A percentile compares a stretch with the other conserved stretches of the same genome.
Conservation (phyloP, 2,113 vertebrate genomes). For the Globicephala melas region DNA sequence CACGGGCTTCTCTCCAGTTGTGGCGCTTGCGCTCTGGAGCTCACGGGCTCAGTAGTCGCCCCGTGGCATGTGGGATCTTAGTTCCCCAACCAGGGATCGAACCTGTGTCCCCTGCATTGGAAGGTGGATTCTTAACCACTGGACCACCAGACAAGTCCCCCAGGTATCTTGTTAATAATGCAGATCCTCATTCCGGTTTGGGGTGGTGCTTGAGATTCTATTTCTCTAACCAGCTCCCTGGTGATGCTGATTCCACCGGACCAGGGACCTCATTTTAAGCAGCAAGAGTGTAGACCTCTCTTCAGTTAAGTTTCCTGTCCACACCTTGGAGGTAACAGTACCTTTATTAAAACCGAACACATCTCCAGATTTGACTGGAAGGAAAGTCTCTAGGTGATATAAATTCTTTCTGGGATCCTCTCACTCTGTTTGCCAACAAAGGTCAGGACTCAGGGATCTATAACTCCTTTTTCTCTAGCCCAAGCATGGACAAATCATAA, state of each 20-base stretch:
- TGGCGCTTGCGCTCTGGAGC: too few relatives aligned
- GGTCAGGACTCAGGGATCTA: background rate
- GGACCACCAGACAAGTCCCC: too few relatives aligned
- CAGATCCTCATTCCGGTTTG: background rate
- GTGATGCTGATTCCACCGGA: background rate
- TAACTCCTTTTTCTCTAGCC: background rate
- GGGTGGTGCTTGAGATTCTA: background rate
- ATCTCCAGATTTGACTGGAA: background rate
- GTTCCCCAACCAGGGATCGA: too few relatives aligned
- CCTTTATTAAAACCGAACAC: background rate
- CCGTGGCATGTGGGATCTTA: too few relatives aligned
- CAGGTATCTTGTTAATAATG: background rate
- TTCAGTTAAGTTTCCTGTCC: background rate
- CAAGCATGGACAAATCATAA: background rate
- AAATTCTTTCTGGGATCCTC: constrained; percentile 19
- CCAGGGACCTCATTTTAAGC: background rate
- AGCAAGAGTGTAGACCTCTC: background rate
- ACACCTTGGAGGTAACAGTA: background rate
- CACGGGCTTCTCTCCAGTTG: too few relatives aligned
- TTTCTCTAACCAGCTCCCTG: background rate
- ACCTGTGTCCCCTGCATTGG: too few relatives aligned
- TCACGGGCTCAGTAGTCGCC: too few relatives aligned
- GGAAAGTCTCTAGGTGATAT: background rate
- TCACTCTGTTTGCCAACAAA: constrained; percentile 17
- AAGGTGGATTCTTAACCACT: too few relatives aligned